Base-by-base conservation (phyloP, 2,888 invertebrate species). In the Nebria salina region DNA sequence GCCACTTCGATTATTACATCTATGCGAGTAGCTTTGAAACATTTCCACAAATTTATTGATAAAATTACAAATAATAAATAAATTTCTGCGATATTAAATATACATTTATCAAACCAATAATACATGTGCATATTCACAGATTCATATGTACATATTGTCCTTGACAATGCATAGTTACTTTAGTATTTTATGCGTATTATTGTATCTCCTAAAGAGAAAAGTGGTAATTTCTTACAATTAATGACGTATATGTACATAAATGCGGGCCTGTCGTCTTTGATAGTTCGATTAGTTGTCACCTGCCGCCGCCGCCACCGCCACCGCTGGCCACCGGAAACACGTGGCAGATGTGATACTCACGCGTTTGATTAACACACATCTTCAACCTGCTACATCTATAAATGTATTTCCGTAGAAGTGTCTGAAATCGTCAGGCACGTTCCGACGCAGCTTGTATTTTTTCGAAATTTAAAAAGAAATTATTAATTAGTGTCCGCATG, bases 271-370 rank as follows among this genome's bases (percentile, higher is more conserved):
- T 13, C 54, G 13, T 13, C 54, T 8, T 54, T 13, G 54, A 54
- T 54, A 13, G 54, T 13, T 54, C 54, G 15, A 70, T 70, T 70
- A 34, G 70, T 70, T 73, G 73, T 73, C 73, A 73, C 73, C 73
- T 73, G 73, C 73, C 42, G 68, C 43, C 42, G 68, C 43, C 66
- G 68, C 20, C 26, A 13, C 73, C 42, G 25, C 54, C 68, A 13
- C 20, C 26, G n/a, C 41, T 73, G 73, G 41, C 73, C 73, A 73
- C 73, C 73, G 73, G 73, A 73, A 42, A 73, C 43, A 73, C 70
- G 70, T 70, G 70, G 70, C 70, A 70, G 70, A 25, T 70, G 70
- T 70, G 70, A 70, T 70, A 54, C 54, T 26, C 34, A 13, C 70
- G 70, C 70, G 70, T 34, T 34, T 70, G 25, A 70, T 70, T 70